phyloP scores from a whole-genome alignment of 2,888 invertebrate species.

The Pecten maximus region DNA sequence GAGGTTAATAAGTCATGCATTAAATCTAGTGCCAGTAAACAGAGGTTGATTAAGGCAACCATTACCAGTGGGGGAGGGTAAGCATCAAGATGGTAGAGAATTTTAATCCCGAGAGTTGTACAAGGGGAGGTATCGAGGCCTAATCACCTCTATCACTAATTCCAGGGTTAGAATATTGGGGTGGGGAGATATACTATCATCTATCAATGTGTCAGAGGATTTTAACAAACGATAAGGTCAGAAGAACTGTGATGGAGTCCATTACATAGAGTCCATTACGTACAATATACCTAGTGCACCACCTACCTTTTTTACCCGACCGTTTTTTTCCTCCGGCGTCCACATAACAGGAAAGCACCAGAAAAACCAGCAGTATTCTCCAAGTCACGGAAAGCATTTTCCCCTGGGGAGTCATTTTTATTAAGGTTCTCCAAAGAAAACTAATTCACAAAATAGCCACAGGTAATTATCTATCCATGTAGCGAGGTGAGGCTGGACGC shows the following conservation, averaged over 20 bases:
- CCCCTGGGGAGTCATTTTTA: not conserved
- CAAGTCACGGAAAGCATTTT: not conserved
- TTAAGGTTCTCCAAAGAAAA: not conserved
- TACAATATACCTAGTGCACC: not conserved
- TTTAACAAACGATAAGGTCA: not conserved
- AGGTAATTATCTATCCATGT: conserved; percentile 21
- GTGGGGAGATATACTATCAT: too few relatives aligned
- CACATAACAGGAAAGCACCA: not conserved
- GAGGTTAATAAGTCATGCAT: conserved; percentile 16
- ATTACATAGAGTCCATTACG: not conserved
- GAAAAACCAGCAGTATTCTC: not conserved
- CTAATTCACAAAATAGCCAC: not conserved
- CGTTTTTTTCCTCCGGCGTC: conserved; percentile 8
- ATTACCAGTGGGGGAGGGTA: not conserved
- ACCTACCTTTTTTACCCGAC: conserved; percentile 1
- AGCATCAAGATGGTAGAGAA: not conserved
- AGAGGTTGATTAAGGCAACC: not conserved
- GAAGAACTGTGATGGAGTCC: not conserved
- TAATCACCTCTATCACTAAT: not conserved
- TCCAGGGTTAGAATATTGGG: too few relatives aligned
- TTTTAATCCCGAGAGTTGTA: not conserved
- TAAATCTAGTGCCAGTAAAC: not conserved
- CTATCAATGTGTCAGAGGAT: not conserved
- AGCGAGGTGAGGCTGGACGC: not conserved
- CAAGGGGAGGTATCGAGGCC: not conserved